These are phyloP conservation scores for Oxytorus armatus DNA, from an alignment of 2,888 invertebrate genomes.

Conservation along the genomic window DNA sequence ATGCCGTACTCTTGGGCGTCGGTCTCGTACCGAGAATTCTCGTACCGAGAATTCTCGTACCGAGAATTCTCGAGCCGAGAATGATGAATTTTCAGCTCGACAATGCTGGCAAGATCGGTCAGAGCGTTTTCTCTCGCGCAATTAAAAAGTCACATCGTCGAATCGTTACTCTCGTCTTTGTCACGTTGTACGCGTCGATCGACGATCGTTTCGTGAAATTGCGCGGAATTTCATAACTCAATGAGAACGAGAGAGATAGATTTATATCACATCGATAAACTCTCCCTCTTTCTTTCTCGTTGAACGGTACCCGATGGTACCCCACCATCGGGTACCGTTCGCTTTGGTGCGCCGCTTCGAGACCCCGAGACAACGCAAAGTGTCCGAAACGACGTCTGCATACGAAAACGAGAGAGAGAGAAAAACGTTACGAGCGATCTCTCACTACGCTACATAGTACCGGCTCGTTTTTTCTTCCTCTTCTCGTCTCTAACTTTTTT, in stretches of 20 bases:
- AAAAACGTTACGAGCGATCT: no score
- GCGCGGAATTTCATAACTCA: conserved; percentile 23
- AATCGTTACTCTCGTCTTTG: conserved; percentile 22
- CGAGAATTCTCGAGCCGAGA: no score
- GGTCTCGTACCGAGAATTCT: no score
- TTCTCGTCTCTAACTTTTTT: background rate
- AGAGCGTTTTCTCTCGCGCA: no score
- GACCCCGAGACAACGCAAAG: conserved; percentile 43
- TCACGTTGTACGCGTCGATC: conserved; percentile 26
- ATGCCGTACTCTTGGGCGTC: no score
- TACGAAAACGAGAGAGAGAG: conserved; percentile 40
- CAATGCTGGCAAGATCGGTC: no score
- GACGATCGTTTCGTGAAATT: conserved; percentile 11
- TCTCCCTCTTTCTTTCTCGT: no score
- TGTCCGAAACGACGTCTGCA: conserved; percentile 64
- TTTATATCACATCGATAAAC: background rate
- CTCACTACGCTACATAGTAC: no score
- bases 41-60: no score
- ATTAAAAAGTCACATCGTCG: conserved; percentile 54
- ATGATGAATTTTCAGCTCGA: no score
- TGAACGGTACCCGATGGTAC: no score
- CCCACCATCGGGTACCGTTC: no score
- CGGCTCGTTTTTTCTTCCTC: conserved; percentile 6
- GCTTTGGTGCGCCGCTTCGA: conserved; percentile 63
- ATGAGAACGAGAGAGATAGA: conserved; percentile 5